These are phyloP conservation scores for Mythimna loreyi DNA, from an alignment of 2,888 invertebrate genomes.

Conservation along the genomic window DNA sequence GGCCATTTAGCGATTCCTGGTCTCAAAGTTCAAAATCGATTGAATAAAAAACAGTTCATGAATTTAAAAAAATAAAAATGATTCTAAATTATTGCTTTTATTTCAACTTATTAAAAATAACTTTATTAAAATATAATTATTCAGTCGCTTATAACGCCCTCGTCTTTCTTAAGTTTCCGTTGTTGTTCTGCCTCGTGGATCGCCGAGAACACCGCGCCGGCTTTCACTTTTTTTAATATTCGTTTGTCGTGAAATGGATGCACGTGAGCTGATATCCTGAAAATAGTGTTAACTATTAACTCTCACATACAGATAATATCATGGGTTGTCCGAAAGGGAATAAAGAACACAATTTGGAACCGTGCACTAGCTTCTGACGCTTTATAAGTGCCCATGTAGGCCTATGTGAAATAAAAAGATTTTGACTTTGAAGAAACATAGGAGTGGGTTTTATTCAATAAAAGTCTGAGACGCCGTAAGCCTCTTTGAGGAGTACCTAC, in stretches of 20 bases:
- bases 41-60: not conserved
- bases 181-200: conserved; percentile 78
- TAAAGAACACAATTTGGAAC: no score
- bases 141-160: conserved; percentile 41
- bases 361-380: no score
- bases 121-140: conserved; percentile 17
- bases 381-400: no score
- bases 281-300: not conserved
- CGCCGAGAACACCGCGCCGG: conserved; percentile 77
- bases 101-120: not conserved
- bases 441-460: no score
- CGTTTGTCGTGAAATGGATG: conserved; percentile 83
- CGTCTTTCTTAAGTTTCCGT: conserved; percentile 55
- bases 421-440: no score
- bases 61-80: not conserved
- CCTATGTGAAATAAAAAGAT: no score
- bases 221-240: conserved; percentile 81
- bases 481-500: no score
- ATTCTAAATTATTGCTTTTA: not conserved
- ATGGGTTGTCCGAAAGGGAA: no score
- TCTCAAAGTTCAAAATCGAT: not conserved
- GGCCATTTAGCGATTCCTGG: no score
- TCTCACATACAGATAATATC: no score
- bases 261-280: conserved; percentile 79
- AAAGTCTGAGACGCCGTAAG: no score